Percentiles rank a stretch among this genome's conserved stretches.
Conservation (phyloP, 2,888 invertebrate species). For the Melieria omissa region DNA sequence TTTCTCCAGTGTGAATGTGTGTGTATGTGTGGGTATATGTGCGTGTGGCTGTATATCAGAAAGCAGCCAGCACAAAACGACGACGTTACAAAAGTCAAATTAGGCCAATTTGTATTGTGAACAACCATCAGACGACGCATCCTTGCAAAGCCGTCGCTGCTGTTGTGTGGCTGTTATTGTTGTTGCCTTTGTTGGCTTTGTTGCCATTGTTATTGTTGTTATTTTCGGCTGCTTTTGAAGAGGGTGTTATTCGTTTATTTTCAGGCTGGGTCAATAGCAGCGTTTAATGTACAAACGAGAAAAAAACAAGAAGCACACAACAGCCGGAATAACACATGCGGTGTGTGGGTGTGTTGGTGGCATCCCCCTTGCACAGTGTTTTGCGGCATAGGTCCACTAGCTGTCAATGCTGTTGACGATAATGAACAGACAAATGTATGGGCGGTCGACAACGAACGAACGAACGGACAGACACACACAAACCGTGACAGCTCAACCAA, state of each 20-base stretch:
- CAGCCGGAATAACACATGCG: background rate
- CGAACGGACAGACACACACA: background rate
- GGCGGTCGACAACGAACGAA: background rate
- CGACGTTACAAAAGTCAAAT: conserved; percentile 50
- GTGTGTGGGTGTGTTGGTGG: background rate
- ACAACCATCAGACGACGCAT: background rate
- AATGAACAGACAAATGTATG: background rate
- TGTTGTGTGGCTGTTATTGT: background rate
- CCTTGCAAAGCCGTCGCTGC: too few species aligned
- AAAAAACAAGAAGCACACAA: background rate
- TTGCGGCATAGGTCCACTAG: too few species aligned
- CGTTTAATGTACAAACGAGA: background rate
- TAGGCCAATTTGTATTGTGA: conserved; percentile 49
- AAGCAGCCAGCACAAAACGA: conserved; percentile 36
- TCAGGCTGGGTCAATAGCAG: conserved; percentile 39
- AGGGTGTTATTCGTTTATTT: conserved; percentile 24
- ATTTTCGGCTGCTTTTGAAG: conserved; percentile 17
- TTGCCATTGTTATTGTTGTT: conserved; percentile 12
- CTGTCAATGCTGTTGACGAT: background rate
- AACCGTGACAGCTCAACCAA: conserved; percentile 16
- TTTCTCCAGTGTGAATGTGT: background rate
- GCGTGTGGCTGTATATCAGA: conserved; percentile 14
- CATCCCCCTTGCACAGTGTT: too few species aligned
- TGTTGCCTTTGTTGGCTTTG: background rate
- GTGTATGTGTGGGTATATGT: background rate